These are phyloP conservation scores for Zelleria hepariella DNA, from an alignment of 2,888 invertebrate species.

Conservation along the genomic window DNA sequence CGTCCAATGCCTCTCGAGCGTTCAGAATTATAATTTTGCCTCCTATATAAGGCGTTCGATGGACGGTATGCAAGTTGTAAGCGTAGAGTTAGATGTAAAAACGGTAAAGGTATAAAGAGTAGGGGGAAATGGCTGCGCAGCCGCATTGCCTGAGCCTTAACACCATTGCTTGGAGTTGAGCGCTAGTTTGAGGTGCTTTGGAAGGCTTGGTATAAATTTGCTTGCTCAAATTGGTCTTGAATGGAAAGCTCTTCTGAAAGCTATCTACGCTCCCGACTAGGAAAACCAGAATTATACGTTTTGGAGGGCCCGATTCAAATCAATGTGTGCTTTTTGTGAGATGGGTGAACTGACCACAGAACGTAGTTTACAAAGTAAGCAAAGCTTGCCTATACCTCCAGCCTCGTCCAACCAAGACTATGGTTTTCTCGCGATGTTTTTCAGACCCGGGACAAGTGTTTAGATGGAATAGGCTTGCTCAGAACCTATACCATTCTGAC, in stretches of 20 bases:
- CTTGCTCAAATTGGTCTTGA: not conserved
- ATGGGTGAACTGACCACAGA: too few species aligned
- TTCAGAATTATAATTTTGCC: not conserved
- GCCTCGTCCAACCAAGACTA: too few species aligned
- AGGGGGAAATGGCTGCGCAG: not conserved
- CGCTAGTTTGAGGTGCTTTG: not conserved
- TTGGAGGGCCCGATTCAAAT: too few species aligned
- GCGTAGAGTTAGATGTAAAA: not conserved
- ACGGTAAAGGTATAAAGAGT: not conserved
- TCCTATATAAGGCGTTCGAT: not conserved
- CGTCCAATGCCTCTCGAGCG: constrained; percentile 37
- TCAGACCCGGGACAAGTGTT: too few species aligned
- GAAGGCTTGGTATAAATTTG: not conserved
- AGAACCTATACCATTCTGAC: too few species aligned
- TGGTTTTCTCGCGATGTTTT: too few species aligned
- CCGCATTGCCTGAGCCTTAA: constrained; percentile 21
- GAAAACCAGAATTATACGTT: too few species aligned
- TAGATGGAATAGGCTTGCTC: too few species aligned
- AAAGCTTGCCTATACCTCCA: too few species aligned
- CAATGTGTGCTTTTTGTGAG: too few species aligned
- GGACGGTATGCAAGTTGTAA: not conserved
- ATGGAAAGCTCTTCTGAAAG: not conserved
- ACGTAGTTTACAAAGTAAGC: too few species aligned
- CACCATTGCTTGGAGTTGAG: constrained; percentile 1
- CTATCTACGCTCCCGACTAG: too few species aligned